A percentile compares a stretch with the other conserved stretches of the same genome.
phyloP scores from a whole-genome alignment of 2,888 invertebrate genomes.

The Andrena bicolor region DNA sequence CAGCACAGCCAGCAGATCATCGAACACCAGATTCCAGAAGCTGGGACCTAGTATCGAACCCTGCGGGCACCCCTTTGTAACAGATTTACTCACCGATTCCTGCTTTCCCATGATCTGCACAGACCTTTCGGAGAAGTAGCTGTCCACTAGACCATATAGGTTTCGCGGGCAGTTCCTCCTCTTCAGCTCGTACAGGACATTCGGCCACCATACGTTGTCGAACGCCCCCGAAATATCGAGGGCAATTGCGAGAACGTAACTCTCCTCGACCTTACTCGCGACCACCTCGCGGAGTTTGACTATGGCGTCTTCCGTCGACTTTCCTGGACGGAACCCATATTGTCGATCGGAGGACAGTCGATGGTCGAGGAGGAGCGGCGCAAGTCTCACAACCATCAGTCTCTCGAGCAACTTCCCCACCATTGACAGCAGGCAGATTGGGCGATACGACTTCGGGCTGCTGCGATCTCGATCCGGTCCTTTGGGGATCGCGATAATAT shows the following conservation, averaged over 20 bases:
- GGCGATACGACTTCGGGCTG: no score
- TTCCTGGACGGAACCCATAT: no score
- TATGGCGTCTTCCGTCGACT: no score
- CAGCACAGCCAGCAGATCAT: neutral
- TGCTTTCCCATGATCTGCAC: neutral
- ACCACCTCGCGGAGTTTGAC: no score
- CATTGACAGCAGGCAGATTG: neutral
- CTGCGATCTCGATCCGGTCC: no score
- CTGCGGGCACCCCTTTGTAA: neutral
- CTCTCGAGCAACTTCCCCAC: neutral
- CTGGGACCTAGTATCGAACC: neutral
- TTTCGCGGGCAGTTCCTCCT: neutral
- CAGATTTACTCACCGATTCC: neutral
- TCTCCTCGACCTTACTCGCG: no score
- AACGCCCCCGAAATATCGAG: no score
- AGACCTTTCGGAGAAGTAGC: neutral
- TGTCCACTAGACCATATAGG: neutral
- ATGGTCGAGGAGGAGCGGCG: constrained; percentile 4
- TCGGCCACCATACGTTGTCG: constrained; percentile 1
- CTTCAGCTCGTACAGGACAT: neutral
- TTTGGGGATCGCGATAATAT: no score
- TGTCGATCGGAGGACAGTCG: neutral
- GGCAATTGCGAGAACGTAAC: no score
- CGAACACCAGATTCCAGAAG: neutral
- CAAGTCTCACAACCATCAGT: neutral